Conservation (phyloP, 53 echinoderm and acorn worm species). For the Holothuria leucospilota region DNA sequence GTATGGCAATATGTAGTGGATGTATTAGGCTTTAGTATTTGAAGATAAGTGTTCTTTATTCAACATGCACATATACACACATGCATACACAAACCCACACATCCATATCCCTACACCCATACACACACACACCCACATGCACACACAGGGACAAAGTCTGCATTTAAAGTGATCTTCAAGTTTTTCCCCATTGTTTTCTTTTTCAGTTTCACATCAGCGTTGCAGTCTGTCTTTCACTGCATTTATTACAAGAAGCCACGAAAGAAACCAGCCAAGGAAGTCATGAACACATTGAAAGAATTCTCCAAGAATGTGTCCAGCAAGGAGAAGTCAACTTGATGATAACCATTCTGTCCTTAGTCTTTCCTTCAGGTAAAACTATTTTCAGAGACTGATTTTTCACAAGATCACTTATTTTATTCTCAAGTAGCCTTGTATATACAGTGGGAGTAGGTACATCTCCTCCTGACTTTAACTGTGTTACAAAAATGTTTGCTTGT, state of each 20-base stretch:
- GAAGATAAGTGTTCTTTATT: too few relatives aligned
- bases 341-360: slow-evolving; percentile 23
- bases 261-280: neutral
- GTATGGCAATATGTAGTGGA: too few relatives aligned
- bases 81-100: neutral
- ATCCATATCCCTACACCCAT: neutral
- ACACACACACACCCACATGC: neutral
- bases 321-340: slow-evolving; percentile 8
- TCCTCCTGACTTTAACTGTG: too few relatives aligned
- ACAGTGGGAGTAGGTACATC: too few relatives aligned
- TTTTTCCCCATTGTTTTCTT: neutral
- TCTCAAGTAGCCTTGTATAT: too few relatives aligned
- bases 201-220: slow-evolving; percentile 18
- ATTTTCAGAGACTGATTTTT: too few relatives aligned
- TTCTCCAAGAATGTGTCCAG: neutral
- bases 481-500: too few relatives aligned
- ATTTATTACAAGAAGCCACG: neutral
- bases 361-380: slow-evolving; percentile 23
- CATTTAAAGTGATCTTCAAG: neutral
- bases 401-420: too few relatives aligned
- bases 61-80: neutral
- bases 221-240: slow-evolving; percentile 4
- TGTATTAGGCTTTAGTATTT: too few relatives aligned
- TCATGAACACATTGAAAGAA: neutral
- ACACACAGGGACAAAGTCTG: neutral